Base-by-base conservation (phyloP, 2,888 invertebrate genomes). In the Timema podura region DNA sequence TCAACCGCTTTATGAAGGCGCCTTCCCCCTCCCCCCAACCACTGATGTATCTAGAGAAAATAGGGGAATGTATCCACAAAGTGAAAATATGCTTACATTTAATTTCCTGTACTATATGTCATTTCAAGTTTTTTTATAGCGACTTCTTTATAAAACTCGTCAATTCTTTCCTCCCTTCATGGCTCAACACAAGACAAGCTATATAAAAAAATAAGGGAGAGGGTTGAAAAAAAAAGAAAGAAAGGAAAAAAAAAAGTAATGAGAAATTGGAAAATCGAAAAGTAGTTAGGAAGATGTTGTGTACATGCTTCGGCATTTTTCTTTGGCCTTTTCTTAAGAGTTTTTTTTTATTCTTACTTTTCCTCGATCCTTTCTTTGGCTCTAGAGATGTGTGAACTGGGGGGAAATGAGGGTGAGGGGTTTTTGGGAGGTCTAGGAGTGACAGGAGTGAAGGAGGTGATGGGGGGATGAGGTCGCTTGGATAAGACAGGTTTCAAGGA, bases 241-340 rank as follows among this genome's bases (percentile, higher is more conserved):
- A 67, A 45, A 49, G 15, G 51, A 48, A 51, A 16, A 48, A 67
- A 67, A 68, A 68, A 57, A 45, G 68, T 68, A 68, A 68, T 68
- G 68, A 68, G 68, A 68, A 68, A 68, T 68, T 57, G 59, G 68
- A 68, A 68, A 68, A 68, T 68, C 68, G 68, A 68, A 68, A 68
- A 68, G 61, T 68, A 68, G 68, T 68, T 68, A 68, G 68, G 59
- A 68, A 59, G 61, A 68, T 68, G 68, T 68, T 59, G 57, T 61
- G 68, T 61, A 68, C 48, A 68, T 59, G 68, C 61, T 61, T n/a
- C 13, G 46, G 68, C 61, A 44, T 47, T 48, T 44, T 46, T 16
- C 44, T 44, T 8, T 6, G 51, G 11, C n/a, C 51, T 13, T 11
- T 51, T 51, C 67, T n/a, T 15, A 66, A 7, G 48, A 48, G 9